phyloP scores from a whole-genome alignment of 2,113 vertebrate genomes.

The Ciconia maguari region DNA sequence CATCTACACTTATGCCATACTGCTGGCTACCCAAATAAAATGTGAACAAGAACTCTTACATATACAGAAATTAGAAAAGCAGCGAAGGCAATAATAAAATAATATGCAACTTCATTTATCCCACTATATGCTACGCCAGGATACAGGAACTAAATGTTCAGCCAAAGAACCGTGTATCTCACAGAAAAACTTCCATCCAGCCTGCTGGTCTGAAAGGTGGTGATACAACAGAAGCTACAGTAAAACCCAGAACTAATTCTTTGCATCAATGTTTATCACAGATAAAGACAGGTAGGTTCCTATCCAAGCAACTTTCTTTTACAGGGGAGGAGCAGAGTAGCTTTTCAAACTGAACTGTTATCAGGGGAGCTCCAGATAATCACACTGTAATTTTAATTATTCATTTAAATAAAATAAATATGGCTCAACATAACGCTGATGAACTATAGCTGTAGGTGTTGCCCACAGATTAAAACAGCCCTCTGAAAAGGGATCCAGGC shows the following conservation, averaged over 20 bases:
- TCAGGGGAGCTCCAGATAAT: background rate
- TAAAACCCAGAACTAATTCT: background rate
- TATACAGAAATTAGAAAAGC: background rate
- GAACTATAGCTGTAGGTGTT: background rate
- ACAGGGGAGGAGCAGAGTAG: background rate
- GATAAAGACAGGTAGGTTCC: background rate
- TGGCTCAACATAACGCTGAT: background rate
- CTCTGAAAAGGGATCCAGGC: background rate
- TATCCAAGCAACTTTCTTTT: background rate
- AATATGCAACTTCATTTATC: background rate
- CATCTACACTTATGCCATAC: background rate
- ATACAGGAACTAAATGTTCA: background rate
- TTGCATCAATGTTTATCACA: background rate
- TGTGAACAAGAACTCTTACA: background rate
- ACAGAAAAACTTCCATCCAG: background rate
- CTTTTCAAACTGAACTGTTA: background rate
- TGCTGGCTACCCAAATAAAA: background rate
- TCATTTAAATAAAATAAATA: background rate
- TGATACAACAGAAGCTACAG: background rate
- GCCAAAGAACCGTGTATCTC: background rate
- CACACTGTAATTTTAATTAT: background rate
- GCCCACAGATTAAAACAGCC: background rate
- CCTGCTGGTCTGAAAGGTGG: background rate
- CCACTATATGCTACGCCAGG: background rate
- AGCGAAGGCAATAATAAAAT: background rate